phyloP scores from a whole-genome alignment of 1,140 invertebrate species.

The Pentalonia nigronervosa region DNA sequence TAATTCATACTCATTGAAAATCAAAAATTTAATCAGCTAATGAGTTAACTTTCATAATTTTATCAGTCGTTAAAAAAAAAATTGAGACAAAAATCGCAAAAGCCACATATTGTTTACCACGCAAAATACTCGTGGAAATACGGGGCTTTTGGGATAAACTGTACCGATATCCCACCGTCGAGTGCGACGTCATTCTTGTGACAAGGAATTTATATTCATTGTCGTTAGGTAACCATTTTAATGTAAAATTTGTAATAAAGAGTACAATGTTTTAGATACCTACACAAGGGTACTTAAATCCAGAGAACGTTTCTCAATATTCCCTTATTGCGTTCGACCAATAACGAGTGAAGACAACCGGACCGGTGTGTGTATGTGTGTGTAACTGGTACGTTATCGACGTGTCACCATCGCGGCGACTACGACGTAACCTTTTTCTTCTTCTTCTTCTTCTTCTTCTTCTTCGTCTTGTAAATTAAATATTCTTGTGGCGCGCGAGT shows the following conservation, averaged over 20 bases:
- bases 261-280: not conserved
- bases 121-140: not conserved
- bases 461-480: not conserved
- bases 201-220: not conserved
- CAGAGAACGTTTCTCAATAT: not conserved
- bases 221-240: not conserved
- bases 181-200: not conserved
- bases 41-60: not conserved
- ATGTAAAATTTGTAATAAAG: not conserved
- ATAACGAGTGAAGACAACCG: not conserved
- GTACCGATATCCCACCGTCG: not conserved
- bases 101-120: no score
- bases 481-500: conserved; percentile 16
- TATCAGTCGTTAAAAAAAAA: no score
- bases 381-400: conserved; percentile 2
- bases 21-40: not conserved
- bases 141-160: not conserved
- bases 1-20: no score
- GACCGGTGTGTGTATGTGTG: no score
- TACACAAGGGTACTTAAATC: not conserved
- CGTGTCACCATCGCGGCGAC: not conserved
- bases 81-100: no score
- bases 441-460: not conserved
- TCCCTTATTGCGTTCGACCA: not conserved
- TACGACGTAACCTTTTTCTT: not conserved